Evolutionary conservation across 2,113 vertebrate species (phyloP).

Genomic region (Petaurus breviceps): DNA sequence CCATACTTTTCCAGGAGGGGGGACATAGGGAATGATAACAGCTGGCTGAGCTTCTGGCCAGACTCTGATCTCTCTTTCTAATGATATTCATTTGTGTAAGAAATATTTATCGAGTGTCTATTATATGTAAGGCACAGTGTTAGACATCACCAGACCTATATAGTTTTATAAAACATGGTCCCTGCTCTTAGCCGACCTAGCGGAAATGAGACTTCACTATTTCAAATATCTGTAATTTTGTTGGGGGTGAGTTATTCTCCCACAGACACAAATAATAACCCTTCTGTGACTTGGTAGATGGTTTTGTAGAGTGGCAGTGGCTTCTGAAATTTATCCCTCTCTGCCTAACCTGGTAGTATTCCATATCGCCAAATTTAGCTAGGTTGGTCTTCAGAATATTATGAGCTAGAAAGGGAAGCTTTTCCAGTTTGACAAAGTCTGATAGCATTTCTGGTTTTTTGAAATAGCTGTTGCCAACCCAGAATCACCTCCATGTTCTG

Average conservation of each 20-base stretch:
- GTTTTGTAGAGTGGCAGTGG: not conserved
- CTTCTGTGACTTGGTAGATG: not conserved
- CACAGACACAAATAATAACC: not conserved
- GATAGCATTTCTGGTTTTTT: not conserved
- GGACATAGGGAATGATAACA: constrained; percentile 16
- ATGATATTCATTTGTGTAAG: not conserved
- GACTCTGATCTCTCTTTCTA: constrained; percentile 17
- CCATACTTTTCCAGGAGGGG: constrained; percentile 26
- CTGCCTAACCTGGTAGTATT: not conserved
- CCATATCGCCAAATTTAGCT: not conserved
- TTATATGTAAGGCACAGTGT: not conserved
- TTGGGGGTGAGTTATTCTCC: not conserved
- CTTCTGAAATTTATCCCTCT: not conserved
- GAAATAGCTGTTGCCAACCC: not conserved
- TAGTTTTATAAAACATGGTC: not conserved
- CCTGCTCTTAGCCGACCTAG: not conserved
- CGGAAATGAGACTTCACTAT: not conserved
- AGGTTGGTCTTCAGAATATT: not conserved
- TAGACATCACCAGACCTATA: not conserved
- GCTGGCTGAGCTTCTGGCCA: constrained; percentile 15
- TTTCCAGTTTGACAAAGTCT: not conserved
- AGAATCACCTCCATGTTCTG: not conserved
- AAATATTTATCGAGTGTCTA: constrained; percentile 16
- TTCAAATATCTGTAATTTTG: not conserved
- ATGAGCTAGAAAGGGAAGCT: not conserved